Evolutionary conservation across 2,113 vertebrate species (phyloP).

Genomic region (Tenrec ecaudatus): DNA sequence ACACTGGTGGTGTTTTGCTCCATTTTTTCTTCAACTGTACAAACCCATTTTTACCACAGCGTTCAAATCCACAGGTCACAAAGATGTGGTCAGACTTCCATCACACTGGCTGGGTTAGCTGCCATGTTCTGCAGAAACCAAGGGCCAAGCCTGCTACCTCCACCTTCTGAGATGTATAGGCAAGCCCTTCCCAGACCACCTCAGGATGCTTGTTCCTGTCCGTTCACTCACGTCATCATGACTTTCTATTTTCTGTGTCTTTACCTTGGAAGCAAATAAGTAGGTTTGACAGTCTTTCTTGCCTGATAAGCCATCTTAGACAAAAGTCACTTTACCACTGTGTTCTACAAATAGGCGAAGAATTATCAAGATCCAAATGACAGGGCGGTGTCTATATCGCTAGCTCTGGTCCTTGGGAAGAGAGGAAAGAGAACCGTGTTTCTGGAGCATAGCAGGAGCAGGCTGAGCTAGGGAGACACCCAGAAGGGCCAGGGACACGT

Average conservation of each 20-base stretch:
- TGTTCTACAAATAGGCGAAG: constrained; percentile 54
- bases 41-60: neutral
- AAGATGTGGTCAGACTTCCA: neutral
- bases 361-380: constrained; percentile 36
- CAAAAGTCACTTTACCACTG: constrained; percentile 31
- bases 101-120: neutral
- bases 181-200: neutral
- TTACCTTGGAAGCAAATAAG: neutral
- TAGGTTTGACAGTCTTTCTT: constrained; percentile 50
- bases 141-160: no score
- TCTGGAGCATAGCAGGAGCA: neutral
- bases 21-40: neutral
- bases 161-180: neutral
- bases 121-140: neutral
- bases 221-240: constrained; percentile 31
- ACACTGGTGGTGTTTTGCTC: neutral
- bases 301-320: constrained; percentile 10
- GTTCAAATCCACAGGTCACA: neutral
- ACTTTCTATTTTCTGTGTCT: constrained; percentile 30
- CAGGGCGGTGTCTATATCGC: neutral
- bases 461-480: fast-evolving
- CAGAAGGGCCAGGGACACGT: neutral
- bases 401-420: neutral
- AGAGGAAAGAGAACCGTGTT: neutral
- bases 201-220: neutral